Percentiles rank a stretch among this genome's conserved stretches.
Evolutionary conservation across 2,797 vertebrate genomes (phyloP).

Genomic region (Sciaenops ocellatus): DNA sequence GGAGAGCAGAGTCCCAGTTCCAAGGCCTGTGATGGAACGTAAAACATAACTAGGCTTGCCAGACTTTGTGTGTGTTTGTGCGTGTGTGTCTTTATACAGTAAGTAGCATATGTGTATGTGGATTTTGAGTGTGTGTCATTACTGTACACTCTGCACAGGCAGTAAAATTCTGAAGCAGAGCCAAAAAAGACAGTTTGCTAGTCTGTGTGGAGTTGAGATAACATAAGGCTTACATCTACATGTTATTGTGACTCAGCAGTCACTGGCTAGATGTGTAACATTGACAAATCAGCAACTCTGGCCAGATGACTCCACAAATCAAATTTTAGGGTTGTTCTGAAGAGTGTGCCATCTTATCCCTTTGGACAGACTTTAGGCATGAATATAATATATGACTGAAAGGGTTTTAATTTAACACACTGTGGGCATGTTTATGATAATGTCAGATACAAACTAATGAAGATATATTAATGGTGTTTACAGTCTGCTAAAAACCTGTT

Average conservation of each 20-base stretch:
- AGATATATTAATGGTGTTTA: slow-evolving; percentile 6
- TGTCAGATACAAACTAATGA: background rate
- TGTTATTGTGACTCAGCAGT: slow-evolving; percentile 59
- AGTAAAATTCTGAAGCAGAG: slow-evolving; percentile 47
- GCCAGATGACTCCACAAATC: slow-evolving; percentile 47
- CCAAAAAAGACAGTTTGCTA: slow-evolving; percentile 41
- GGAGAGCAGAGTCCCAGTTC: slow-evolving; percentile 53
- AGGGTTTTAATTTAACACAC: background rate
- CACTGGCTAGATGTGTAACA: slow-evolving; percentile 28
- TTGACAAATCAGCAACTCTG: slow-evolving; percentile 49
- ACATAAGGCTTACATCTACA: slow-evolving; percentile 57
- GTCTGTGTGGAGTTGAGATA: slow-evolving; percentile 48
- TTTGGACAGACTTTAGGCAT: background rate
- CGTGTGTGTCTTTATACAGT: slow-evolving; percentile 19
- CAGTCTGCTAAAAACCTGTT: background rate
- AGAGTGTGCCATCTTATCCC: slow-evolving; percentile 27
- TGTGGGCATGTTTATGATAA: background rate
- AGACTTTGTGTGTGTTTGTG: slow-evolving; percentile 24
- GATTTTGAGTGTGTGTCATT: slow-evolving; percentile 23
- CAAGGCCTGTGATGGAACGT: slow-evolving; percentile 50
- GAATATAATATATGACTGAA: background rate
- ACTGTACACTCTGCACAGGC: slow-evolving; percentile 26
- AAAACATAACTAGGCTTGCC: slow-evolving; percentile 64
- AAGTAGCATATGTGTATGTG: slow-evolving; percentile 15
- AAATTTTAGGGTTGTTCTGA: slow-evolving; percentile 30